These are phyloP conservation scores for Thymallus thymallus DNA, from an alignment of 2,113 vertebrate genomes.

Conservation along the genomic window DNA sequence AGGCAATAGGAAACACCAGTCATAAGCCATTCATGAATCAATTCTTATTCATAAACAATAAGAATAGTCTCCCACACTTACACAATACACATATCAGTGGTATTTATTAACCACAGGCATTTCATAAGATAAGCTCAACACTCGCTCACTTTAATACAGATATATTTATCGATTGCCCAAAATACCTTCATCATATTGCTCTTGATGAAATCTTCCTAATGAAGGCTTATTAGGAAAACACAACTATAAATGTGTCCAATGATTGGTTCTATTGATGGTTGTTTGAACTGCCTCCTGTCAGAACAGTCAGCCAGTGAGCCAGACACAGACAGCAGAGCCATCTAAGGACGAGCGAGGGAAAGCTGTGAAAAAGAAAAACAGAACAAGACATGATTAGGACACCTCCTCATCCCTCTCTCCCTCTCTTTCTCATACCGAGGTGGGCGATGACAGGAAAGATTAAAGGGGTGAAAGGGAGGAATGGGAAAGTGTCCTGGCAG, in stretches of 20 bases:
- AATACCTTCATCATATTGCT: too few relatives aligned
- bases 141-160: too few relatives aligned
- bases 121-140: too few relatives aligned
- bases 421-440: constrained; percentile 23
- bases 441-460: constrained; percentile 62
- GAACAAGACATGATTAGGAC: constrained; percentile 26
- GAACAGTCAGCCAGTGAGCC: constrained; percentile 1
- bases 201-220: too few relatives aligned
- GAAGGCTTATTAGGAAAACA: too few relatives aligned
- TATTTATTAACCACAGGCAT: background rate
- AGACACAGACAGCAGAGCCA: constrained; percentile 28
- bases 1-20: background rate
- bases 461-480: constrained; percentile 59
- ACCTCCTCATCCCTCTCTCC: constrained; percentile 39
- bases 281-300: background rate
- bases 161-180: too few relatives aligned
- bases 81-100: background rate
- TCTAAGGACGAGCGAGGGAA: constrained; percentile 11
- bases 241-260: background rate
- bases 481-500: constrained; percentile 51
- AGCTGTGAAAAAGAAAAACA: constrained; percentile 28
- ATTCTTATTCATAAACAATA: background rate
- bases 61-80: background rate
- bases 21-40: background rate
- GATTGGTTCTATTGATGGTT: constrained; percentile 7